Base-by-base conservation (phyloP, 2,797 vertebrate species). In the Anolis apletophallus region DNA sequence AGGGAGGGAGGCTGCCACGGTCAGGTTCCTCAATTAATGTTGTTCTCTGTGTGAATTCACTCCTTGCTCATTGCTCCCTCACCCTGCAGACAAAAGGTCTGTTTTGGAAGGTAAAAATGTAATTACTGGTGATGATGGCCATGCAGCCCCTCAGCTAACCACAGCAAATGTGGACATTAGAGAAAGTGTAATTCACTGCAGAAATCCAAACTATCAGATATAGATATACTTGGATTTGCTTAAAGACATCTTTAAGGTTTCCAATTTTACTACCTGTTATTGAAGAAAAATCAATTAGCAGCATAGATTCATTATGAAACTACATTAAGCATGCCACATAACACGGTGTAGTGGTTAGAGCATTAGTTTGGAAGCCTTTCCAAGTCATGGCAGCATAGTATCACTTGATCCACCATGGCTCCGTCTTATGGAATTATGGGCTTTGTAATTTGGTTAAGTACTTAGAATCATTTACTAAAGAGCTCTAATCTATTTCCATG, bases 21-120 rank as follows among this genome's bases (percentile, higher is more conserved):
- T 72, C 86, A 91, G 89, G 84, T 81, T 91, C 74, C 88, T 88
- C 75, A 84, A 86, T 91, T 88, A 85, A 61, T 77, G 36, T 17
- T 75, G 59, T 80, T 80, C 71, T 36, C n/a, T 86, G 54, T 5
- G 8, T 5, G 6, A 4, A 17, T 80, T 91, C 11, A n/a, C 78
- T 90, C 76, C 77, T 88, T 6, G 4, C 50, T 46, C 50, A 73
- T 34, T 73, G 40, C 23, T 29, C 36, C 55, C 87, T 87, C 55
- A 57, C 21, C 32, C 5, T 77, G 77, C 67, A 46, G 26, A 77
- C 16, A 40, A 74, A 84, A 78, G 26, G 82, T 86, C 0, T 3
- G 46, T 26, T 73, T 26, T 54, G 23, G 55, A 78, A 54, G 71
- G 0, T 1, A 36, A 78, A 40, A 78, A 34, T 57, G 3, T 17